Base-by-base conservation (phyloP, 1,140 invertebrate species). In the Medauroidea extradentata region DNA sequence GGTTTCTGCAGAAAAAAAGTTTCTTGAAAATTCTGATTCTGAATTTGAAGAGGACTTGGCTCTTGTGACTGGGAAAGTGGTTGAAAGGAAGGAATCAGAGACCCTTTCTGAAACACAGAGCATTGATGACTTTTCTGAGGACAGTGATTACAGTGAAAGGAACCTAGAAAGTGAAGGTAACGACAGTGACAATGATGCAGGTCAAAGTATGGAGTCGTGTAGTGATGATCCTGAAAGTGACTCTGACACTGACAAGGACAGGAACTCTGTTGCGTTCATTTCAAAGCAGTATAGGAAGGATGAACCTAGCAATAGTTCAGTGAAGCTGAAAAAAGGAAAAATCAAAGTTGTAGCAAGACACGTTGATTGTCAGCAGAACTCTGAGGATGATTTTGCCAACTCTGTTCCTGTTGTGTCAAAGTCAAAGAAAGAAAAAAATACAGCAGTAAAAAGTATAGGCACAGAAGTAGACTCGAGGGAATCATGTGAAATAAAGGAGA, bases 41-140 rank as follows among this genome's bases (percentile, higher is more conserved):
- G 85, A 87, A 60, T 87, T 86, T 74, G 81, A 87, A 64, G 79
- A 83, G 64, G 84, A 86, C 71, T 72, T 85, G 57, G 78, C 75
- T 27, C 68, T 77, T 48, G 73, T 78, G 5, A 78, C 72, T 29
- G 78, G 76, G 23, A 67, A 65, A 53, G 63, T 65, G 58, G 54
- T 43, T 59, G 43, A 70, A 71, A 67, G 72, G 19, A 56, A 60
- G 43, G 23, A 44, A 53, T 50, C 60, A 50, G 52, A 19, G 2
- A 2, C 11, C 0, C 11, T 49, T 24, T 49, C n/a, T 19, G 48
- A 49, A 49, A 2, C 5, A 59, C 66, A 69, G 51, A 54, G 48
- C 21, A 53, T 51, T 25, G 42, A 42, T 4, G 63, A 65, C 25
- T 58, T 59, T 46, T n/a, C 34, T 21, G 48, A 54, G 48, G 66